These are phyloP conservation scores for Synergus japonicus DNA, from an alignment of 2,888 invertebrate species.

Conservation along the genomic window DNA sequence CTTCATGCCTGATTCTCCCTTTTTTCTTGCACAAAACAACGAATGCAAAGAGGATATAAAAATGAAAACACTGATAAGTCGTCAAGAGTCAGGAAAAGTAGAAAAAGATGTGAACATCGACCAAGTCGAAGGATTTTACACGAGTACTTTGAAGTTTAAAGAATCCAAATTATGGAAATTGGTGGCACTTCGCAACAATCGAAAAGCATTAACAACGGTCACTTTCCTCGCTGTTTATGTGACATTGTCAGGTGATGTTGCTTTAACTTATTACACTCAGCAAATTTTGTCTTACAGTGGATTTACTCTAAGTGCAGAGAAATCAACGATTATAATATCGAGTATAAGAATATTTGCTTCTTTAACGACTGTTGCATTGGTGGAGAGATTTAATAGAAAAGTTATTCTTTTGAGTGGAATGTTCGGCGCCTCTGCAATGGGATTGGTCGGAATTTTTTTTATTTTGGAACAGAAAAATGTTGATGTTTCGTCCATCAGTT, in stretches of 20 bases:
- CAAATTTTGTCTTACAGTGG: neutral
- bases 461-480: slow-evolving; percentile 76
- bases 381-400: slow-evolving; percentile 72
- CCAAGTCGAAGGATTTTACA: slow-evolving; percentile 80
- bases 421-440: slow-evolving; percentile 79
- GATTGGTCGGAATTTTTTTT: slow-evolving; percentile 80
- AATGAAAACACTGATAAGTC: slow-evolving; percentile 77
- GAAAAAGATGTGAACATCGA: slow-evolving; percentile 53
- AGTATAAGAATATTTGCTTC: neutral
- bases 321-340: neutral
- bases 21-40: slow-evolving; percentile 77
- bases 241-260: neutral
- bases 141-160: slow-evolving; percentile 75
- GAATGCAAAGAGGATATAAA: slow-evolving; percentile 72
- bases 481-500: slow-evolving; percentile 78
- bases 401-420: slow-evolving; percentile 81
- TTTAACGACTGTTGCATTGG: neutral
- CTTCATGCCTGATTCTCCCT: slow-evolving; percentile 84
- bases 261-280: neutral
- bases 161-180: slow-evolving; percentile 62
- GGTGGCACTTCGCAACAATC: neutral
- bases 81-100: neutral
- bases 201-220: neutral
- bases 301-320: neutral
- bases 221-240: neutral